Conservation (phyloP, 2,113 vertebrate genomes). For the Scophthalmus maximus region DNA sequence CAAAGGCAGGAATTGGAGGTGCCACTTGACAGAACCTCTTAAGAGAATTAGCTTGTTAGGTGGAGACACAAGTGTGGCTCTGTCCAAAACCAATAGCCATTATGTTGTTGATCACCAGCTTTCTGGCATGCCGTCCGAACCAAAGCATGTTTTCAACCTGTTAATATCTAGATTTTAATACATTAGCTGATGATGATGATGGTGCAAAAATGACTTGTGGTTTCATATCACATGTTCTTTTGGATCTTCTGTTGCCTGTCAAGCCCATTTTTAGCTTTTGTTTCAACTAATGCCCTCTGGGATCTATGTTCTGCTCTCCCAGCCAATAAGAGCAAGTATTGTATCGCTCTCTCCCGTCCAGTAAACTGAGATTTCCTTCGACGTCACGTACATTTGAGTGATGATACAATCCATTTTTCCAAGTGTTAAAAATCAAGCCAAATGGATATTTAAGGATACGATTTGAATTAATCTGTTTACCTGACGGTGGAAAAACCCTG, state of each 20-base stretch:
- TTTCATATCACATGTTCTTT: constrained; percentile 47
- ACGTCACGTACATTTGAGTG: not conserved
- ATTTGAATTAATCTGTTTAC: constrained; percentile 38
- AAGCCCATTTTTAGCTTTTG: constrained; percentile 53
- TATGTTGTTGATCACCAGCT: constrained; percentile 41
- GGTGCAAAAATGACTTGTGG: constrained; percentile 3
- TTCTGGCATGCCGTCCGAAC: constrained; percentile 22
- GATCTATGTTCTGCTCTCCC: constrained; percentile 58
- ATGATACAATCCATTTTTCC: constrained; percentile 10
- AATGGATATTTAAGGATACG: constrained; percentile 2
- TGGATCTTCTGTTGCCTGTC: constrained; percentile 56
- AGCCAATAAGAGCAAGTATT: constrained; percentile 43
- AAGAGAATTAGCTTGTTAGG: constrained; percentile 74
- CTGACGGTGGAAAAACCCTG: constrained; percentile 13
- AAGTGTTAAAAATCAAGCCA: constrained; percentile 2
- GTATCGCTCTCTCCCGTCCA: constrained; percentile 49
- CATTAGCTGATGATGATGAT: not conserved
- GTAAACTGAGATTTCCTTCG: constrained; percentile 66
- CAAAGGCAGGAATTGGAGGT: constrained; percentile 55
- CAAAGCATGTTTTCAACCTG: constrained; percentile 15
- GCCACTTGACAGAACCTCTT: constrained; percentile 73
- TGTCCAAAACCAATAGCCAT: constrained; percentile 64
- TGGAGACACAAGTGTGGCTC: constrained; percentile 49
- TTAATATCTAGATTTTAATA: not conserved
- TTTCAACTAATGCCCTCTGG: constrained; percentile 59